Evolutionary conservation across 1,140 invertebrate species (phyloP).

Genomic region (Euglossa dilemma): DNA sequence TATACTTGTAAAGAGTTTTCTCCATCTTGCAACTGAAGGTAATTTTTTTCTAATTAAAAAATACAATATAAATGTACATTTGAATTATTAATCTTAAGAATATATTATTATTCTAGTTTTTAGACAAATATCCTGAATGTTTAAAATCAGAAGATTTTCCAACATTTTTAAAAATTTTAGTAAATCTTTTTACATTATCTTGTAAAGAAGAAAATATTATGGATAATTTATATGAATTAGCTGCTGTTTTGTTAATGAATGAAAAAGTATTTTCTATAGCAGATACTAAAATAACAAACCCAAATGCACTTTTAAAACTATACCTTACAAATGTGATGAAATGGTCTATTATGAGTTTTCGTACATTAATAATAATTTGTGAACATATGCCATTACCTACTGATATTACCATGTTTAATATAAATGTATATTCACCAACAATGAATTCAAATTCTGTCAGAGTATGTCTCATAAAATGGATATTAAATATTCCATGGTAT

Average conservation of each 20-base stretch:
- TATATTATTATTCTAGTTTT: conserved; percentile 62
- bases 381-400: conserved; percentile 62
- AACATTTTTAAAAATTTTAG: conserved; percentile 74
- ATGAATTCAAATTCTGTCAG: conserved; percentile 63
- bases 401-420: conserved; percentile 51
- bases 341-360: conserved; percentile 74
- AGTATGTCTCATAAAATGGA: conserved; percentile 67
- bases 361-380: conserved; percentile 74
- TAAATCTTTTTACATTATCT: conserved; percentile 72
- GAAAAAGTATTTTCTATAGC: conserved; percentile 61
- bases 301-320: conserved; percentile 74
- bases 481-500: conserved; percentile 56
- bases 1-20: conserved; percentile 57
- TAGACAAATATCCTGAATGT: conserved; percentile 72
- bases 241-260: conserved; percentile 72
- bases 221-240: conserved; percentile 75
- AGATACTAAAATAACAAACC: conserved; percentile 68
- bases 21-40: conserved; percentile 72
- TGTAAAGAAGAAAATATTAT: conserved; percentile 74
- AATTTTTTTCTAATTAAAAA: conserved; percentile 26
- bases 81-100: conserved; percentile 16
- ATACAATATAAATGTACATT: conserved; percentile 7
- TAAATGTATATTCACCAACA: conserved; percentile 32
- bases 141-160: conserved; percentile 74
- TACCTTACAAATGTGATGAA: conserved; percentile 77